Evolutionary conservation across 2,888 invertebrate genomes (phyloP), one percentile per base, ranked within the genome.

Genomic region (Trissolcus japonicus): DNA sequence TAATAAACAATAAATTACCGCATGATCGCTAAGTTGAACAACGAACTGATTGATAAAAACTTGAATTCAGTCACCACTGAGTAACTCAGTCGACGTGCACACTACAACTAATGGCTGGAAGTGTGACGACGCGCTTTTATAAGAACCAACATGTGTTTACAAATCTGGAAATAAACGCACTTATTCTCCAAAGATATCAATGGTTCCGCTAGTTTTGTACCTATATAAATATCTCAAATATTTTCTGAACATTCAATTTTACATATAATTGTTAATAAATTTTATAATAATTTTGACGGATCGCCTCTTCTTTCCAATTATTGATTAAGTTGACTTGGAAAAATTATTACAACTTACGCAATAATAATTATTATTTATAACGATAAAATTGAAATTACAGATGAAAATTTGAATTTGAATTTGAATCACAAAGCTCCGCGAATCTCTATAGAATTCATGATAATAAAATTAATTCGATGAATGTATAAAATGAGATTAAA

Each of bases 61-160:
- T 46, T 16, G 46, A 14, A 14, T 46, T 46, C 16, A 35, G 14
- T 46, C 46, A 35, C 7, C 35, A 53, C 54, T 25, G 50, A 53
- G 57, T 43, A 13, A n/a, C 48, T 48, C 55, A 25, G 55, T 55
- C 54, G 40, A 21, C 48, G 54, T 35, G 21, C 55, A 25, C 51
- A 35, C 51, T 51, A 43, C 41, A 51, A 63, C 56, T 57, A 62
- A 41, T 41, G 29, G n/a, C 62, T 63, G 56, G 61, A 62, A 57
- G 17, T 16, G 21, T 25, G 55, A 29, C 6, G 48, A 14, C 50
- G 57, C 59, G 50, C 71, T 72, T 72, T 63, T 66, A 72, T 72
- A 65, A 43, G 43, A 25, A 56, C 48, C 43, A 54, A 57, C 72
- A 46, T 59, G 50, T 63, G 72, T 72, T 71, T 71, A 62, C 69